These are phyloP conservation scores for Cheilosia pagana DNA, from an alignment of 2,888 invertebrate species.

Conservation along the genomic window DNA sequence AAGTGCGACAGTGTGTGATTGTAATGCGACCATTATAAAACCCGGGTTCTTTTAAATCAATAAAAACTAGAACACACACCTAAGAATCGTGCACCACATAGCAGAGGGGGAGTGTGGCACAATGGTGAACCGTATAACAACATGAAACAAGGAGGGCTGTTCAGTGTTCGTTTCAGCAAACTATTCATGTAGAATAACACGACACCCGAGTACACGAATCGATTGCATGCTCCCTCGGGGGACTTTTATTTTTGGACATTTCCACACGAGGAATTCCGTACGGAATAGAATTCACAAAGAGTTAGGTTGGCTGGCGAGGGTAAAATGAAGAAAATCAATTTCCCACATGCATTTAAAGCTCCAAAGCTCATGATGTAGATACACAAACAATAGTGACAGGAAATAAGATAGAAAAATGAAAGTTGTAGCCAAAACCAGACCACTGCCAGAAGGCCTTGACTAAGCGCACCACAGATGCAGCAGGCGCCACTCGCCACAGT, in stretches of 20 bases:
- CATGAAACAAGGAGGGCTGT: conserved; percentile 21
- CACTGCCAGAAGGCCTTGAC: conserved; percentile 44
- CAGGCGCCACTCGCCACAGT: conserved; percentile 9
- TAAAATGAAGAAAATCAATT: conserved; percentile 35
- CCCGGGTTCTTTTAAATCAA: conserved; percentile 58
- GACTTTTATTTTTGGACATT: conserved; percentile 31
- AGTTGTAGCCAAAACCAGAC: conserved; percentile 17
- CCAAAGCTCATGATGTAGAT: conserved; percentile 25
- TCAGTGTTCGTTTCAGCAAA: conserved; percentile 11
- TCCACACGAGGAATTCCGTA: conserved; percentile 8
- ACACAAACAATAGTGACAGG: neutral
- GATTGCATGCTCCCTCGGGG: conserved; percentile 51
- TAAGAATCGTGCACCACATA: conserved; percentile 8
- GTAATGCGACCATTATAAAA: conserved; percentile 44
- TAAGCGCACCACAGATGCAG: conserved; percentile 37
- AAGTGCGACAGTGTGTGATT: conserved; percentile 43
- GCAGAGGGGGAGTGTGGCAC: neutral
- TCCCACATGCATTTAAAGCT: conserved; percentile 49
- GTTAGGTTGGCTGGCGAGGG: neutral
- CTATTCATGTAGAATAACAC: conserved; percentile 36
- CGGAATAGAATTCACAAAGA: conserved; percentile 3
- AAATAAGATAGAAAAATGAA: conserved; percentile 28
- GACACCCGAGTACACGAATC: conserved; percentile 29
- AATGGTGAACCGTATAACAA: conserved; percentile 5
- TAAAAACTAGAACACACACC: conserved; percentile 63